Evolutionary conservation across 2,113 vertebrate species (phyloP).

Genomic region (Phyllostomus discolor): DNA sequence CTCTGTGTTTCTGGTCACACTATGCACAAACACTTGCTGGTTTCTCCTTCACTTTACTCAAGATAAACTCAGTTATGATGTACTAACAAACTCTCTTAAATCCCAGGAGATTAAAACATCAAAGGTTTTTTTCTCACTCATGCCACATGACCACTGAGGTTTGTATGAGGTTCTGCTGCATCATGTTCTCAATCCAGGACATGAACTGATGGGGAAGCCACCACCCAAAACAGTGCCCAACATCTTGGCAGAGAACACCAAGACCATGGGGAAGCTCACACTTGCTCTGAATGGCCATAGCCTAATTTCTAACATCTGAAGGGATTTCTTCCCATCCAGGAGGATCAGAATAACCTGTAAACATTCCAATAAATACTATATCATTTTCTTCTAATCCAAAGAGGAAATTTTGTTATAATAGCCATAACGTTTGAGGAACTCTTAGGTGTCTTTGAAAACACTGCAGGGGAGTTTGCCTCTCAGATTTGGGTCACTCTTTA

Average conservation of each 20-base stretch:
- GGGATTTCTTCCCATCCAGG: not conserved
- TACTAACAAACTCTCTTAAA: not conserved
- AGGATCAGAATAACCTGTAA: not conserved
- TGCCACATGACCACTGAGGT: not conserved
- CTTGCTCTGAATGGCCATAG: not conserved
- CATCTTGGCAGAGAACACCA: not conserved
- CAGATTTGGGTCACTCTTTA: not conserved
- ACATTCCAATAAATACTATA: not conserved
- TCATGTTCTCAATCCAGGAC: not conserved
- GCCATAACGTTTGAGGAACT: not conserved
- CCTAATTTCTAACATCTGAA: not conserved
- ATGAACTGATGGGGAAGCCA: too few species aligned
- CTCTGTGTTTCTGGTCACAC: not conserved
- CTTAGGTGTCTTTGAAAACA: not conserved
- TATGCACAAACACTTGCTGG: rapidly evolving
- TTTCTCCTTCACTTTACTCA: not conserved
- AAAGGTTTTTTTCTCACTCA: not conserved
- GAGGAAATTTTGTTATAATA: not conserved
- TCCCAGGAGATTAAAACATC: not conserved
- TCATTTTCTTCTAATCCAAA: not conserved
- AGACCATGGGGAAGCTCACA: not conserved
- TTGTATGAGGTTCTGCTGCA: not conserved
- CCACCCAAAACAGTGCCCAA: not conserved
- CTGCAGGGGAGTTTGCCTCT: not conserved
- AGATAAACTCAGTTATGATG: not conserved